A percentile compares a stretch with the other conserved stretches of the same genome.
These are phyloP conservation scores for Stichodactyla mertensii DNA, from an alignment of 64 coral and sea anemone genomes.

Conservation along the genomic window DNA sequence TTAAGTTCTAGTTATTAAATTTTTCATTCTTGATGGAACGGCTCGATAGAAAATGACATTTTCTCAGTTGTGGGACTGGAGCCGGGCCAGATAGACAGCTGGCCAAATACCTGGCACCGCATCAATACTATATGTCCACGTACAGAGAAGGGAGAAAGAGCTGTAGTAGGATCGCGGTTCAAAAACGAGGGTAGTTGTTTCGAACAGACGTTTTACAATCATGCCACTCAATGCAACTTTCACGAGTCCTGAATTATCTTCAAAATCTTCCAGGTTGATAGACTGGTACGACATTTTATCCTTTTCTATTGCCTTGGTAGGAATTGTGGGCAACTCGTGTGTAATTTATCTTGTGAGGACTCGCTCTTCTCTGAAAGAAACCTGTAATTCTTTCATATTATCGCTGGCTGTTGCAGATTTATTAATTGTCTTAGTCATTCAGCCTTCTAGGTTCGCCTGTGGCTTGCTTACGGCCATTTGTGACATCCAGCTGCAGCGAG, in stretches of 20 bases:
- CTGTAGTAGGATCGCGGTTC: too few relatives aligned
- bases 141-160: too few relatives aligned
- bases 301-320: slow-evolving; percentile 14
- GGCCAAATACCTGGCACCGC: too few relatives aligned
- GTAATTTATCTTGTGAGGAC: slow-evolving; percentile 51
- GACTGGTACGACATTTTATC: neutral
- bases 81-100: too few relatives aligned
- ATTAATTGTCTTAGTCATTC: neutral
- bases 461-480: slow-evolving; percentile 13
- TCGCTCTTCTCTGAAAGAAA: slow-evolving; percentile 33
- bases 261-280: neutral
- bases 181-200: neutral
- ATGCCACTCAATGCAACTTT: neutral
- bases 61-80: too few relatives aligned
- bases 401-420: slow-evolving; percentile 53
- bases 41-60: too few relatives aligned
- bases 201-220: neutral
- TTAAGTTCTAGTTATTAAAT: too few relatives aligned
- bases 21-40: too few relatives aligned
- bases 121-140: too few relatives aligned
- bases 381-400: slow-evolving; percentile 48
- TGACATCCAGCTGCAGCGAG: neutral
- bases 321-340: slow-evolving; percentile 23
- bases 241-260: neutral
- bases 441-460: slow-evolving; percentile 40